Percentiles rank a stretch among this genome's conserved stretches.
These are phyloP conservation scores for Drosophila neutralis DNA, from an alignment of 2,888 invertebrate species.

Conservation along the genomic window DNA sequence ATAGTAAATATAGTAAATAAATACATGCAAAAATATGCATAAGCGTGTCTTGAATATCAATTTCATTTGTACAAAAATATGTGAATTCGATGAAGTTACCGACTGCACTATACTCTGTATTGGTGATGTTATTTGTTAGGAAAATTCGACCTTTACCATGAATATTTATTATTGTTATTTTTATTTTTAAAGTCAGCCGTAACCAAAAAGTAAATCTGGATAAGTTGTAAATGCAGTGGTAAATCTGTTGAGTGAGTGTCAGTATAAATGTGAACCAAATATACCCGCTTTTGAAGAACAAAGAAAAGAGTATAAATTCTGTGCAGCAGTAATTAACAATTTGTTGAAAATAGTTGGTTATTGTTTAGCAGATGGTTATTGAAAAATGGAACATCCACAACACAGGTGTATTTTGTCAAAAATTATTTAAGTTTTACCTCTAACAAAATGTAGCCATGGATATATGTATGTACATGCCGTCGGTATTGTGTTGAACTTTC, in stretches of 20 bases:
- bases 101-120: not conserved
- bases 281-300: not conserved
- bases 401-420: not conserved
- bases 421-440: not conserved
- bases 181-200: too few relatives aligned
- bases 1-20: not conserved
- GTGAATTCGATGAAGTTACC: not conserved
- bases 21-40: not conserved
- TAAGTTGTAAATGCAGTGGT: too few relatives aligned
- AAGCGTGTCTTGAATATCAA: not conserved
- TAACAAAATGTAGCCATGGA: not conserved
- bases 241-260: not conserved
- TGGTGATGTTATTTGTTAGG: not conserved
- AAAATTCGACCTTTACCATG: too few relatives aligned
- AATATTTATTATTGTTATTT: not conserved
- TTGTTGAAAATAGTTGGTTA: not conserved
- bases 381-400: not conserved
- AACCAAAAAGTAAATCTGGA: not conserved
- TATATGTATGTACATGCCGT: not conserved
- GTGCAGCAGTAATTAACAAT: not conserved
- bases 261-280: not conserved
- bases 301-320: not conserved
- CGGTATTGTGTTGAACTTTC: too few relatives aligned
- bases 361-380: not conserved
- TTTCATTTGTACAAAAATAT: not conserved